Conservation (phyloP, 2,797 vertebrate species). For the Serranus cabrilla region DNA sequence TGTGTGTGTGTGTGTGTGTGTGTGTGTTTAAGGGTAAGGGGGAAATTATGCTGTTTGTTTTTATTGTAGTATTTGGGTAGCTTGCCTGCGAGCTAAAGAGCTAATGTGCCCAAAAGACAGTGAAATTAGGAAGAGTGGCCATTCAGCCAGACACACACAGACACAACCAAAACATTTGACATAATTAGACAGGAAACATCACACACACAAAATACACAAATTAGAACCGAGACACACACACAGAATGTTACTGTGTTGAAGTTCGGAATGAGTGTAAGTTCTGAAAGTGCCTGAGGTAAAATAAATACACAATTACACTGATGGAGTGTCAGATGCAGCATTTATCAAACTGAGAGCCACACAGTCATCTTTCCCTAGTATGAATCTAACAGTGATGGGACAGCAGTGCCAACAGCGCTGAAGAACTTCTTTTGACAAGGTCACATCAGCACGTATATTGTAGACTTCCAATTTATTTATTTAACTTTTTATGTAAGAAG, state of each 20-base stretch:
- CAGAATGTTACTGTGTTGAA: conserved; percentile 16
- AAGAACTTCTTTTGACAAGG: conserved; percentile 41
- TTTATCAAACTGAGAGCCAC: conserved; percentile 53
- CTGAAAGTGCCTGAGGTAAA: conserved; percentile 52
- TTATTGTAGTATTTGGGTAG: not conserved
- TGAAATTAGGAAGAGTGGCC: not conserved
- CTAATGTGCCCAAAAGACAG: conserved; percentile 11
- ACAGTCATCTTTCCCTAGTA: conserved; percentile 32
- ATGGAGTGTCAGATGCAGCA: conserved; percentile 60
- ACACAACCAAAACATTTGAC: conserved; percentile 4
- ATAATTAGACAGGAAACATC: conserved; percentile 2
- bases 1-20: not conserved
- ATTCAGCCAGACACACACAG: conserved; percentile 2
- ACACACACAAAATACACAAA: conserved; percentile 15
- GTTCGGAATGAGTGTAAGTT: conserved; percentile 43
- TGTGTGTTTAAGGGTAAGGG: conserved; percentile 7
- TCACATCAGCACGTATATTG: conserved; percentile 20
- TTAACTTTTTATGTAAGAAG: conserved; percentile 25
- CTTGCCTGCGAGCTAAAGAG: conserved; percentile 18
- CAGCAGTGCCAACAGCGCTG: conserved; percentile 33
- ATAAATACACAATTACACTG: conserved; percentile 68
- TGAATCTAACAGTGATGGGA: conserved; percentile 46
- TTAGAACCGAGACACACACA: not conserved
- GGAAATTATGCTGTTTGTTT: conserved; percentile 22
- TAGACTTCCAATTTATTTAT: conserved; percentile 29